phyloP scores from a whole-genome alignment of 2,888 invertebrate genomes.

The Amiota mariae region DNA sequence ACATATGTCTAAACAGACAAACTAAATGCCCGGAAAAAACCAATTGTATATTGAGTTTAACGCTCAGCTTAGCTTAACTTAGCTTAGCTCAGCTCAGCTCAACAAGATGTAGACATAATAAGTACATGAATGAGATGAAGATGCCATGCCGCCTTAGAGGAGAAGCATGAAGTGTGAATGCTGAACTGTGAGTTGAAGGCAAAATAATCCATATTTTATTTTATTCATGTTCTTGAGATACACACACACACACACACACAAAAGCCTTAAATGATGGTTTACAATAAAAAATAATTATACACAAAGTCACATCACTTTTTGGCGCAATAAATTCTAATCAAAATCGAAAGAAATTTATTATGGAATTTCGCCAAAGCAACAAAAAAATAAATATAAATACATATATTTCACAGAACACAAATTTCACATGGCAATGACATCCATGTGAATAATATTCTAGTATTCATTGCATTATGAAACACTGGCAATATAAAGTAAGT shows the following conservation, averaged over 20 bases:
- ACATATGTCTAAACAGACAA: conserved; percentile 2
- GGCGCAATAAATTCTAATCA: conserved; percentile 68
- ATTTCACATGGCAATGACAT: conserved; percentile 33
- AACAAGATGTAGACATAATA: too few relatives aligned
- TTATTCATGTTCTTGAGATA: too few relatives aligned
- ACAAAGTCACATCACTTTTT: conserved; percentile 28
- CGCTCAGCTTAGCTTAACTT: conserved; percentile 41
- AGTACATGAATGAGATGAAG: too few relatives aligned
- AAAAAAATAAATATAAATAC: too few relatives aligned
- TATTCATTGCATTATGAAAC: conserved; percentile 14
- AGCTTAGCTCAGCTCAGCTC: too few relatives aligned
- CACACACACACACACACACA: too few relatives aligned
- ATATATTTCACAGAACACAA: conserved; percentile 40
- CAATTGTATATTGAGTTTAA: conserved; percentile 73
- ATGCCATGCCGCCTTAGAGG: too few relatives aligned
- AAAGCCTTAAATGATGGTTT: too few relatives aligned
- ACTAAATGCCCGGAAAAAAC: conserved; percentile 74
- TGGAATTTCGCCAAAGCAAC: neutral
- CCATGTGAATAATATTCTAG: too few relatives aligned
- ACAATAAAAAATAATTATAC: conserved; percentile 7
- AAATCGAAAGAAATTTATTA: conserved; percentile 57
- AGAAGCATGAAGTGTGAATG: too few relatives aligned
- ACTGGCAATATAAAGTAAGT: neutral
- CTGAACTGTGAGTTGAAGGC: too few relatives aligned
- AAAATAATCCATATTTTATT: too few relatives aligned